phyloP scores from a whole-genome alignment of 1,140 invertebrate species.

The Dreissena polymorpha region DNA sequence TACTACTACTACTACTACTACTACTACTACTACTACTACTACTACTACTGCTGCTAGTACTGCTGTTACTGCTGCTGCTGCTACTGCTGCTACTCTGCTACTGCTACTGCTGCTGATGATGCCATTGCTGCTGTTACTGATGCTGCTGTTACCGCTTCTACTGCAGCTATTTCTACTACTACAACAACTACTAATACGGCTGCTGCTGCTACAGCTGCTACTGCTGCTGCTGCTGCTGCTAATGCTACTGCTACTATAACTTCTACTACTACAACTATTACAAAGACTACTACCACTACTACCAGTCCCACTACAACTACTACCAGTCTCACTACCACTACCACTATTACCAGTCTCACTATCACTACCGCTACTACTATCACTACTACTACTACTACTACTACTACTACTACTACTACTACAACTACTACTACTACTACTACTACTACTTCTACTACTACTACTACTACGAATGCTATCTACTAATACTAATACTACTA shows the following conservation, averaged over 20 bases:
- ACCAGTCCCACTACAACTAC: background rate
- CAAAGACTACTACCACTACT: background rate
- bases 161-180: constrained; percentile 15
- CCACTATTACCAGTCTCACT: background rate
- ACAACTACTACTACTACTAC: background rate
- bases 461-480: too few species aligned
- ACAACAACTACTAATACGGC: constrained; percentile 18
- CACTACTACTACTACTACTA: constrained; percentile 1
- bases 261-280: constrained; percentile 12
- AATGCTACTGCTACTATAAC: constrained; percentile 11
- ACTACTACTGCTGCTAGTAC: constrained; percentile 32
- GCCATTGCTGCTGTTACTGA: too few species aligned
- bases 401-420: constrained; percentile 3
- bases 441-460: too few species aligned
- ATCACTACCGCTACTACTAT: background rate
- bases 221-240: constrained; percentile 6
- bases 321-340: background rate
- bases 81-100: constrained; percentile 32
- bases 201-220: constrained; percentile 9
- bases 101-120: too few species aligned
- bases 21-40: constrained; percentile 41
- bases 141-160: constrained; percentile 14
- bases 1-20: constrained; percentile 50
- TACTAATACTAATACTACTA: too few species aligned
- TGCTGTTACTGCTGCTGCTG: constrained; percentile 32